phyloP scores from a whole-genome alignment of 1,140 invertebrate species.

The Ceratina australensis region DNA sequence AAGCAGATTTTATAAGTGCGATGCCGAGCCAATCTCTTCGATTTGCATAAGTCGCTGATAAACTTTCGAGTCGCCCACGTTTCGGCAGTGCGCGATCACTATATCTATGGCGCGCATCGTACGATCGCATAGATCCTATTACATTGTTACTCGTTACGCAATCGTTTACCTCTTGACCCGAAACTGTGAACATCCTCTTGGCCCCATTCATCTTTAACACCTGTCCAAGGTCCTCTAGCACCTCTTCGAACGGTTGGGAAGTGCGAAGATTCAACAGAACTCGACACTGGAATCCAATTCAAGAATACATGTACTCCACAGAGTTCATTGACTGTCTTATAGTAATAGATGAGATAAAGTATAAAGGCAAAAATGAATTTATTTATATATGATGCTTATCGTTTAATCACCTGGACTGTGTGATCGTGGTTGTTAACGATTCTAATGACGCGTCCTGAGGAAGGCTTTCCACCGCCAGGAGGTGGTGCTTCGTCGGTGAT shows the following conservation, averaged over 20 bases:
- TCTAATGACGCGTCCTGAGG: slow-evolving; percentile 91
- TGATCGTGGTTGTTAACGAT: slow-evolving; percentile 96
- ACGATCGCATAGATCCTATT: no score
- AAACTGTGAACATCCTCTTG: slow-evolving; percentile 93
- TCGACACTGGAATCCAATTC: slow-evolving; percentile 84
- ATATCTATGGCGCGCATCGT: no score
- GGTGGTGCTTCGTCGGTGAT: slow-evolving; percentile 83
- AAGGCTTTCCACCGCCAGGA: slow-evolving; percentile 85
- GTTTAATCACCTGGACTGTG: slow-evolving; percentile 87
- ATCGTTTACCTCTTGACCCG: slow-evolving; percentile 90
- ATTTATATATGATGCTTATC: background rate
- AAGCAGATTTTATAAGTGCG: slow-evolving; percentile 71
- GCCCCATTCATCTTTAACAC: slow-evolving; percentile 94
- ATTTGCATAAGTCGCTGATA: slow-evolving; percentile 69
- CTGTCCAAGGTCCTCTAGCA: slow-evolving; percentile 95
- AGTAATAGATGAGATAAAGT: background rate
- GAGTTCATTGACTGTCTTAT: no score
- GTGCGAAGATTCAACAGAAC: slow-evolving; percentile 95
- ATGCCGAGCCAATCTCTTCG: slow-evolving; percentile 59
- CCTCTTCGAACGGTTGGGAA: slow-evolving; percentile 95
- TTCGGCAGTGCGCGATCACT: slow-evolving; percentile 35
- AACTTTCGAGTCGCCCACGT: slow-evolving; percentile 60
- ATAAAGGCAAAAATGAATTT: background rate
- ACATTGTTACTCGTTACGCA: background rate
- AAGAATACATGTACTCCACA: no score